These are phyloP conservation scores for Spilogale gracilis DNA, from an alignment of 2,113 vertebrate species.

Conservation along the genomic window DNA sequence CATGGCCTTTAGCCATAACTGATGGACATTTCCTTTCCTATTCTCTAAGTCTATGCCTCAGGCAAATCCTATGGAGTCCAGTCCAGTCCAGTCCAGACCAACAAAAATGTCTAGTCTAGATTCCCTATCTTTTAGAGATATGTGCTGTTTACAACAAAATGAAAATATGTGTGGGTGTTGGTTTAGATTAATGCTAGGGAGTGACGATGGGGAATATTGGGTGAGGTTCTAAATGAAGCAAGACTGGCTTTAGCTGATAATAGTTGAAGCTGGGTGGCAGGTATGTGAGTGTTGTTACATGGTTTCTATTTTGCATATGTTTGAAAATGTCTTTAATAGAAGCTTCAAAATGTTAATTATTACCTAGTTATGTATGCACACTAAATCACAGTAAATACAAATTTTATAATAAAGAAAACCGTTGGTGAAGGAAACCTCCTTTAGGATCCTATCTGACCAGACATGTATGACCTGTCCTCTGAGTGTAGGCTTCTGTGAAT, in stretches of 20 bases:
- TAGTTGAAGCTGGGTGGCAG: not conserved
- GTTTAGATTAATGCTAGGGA: not conserved
- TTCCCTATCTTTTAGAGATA: not conserved
- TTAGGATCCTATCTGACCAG: not conserved
- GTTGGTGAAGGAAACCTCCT: not conserved
- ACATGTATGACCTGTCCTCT: no score
- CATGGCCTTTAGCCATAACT: not conserved
- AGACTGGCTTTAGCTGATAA: not conserved
- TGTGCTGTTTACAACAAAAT: not conserved
- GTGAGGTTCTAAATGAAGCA: not conserved
- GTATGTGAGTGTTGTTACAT: not conserved
- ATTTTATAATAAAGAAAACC: not conserved
- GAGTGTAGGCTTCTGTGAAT: not conserved
- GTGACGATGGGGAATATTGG: not conserved
- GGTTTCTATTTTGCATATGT: not conserved
- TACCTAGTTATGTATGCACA: not conserved
- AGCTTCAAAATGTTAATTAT: not conserved
- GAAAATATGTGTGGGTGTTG: not conserved
- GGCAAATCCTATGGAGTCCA: not conserved
- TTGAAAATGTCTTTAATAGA: not conserved
- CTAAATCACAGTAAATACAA: not conserved
- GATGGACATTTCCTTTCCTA: not conserved
- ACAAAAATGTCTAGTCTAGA: not conserved
- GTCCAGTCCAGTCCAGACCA: not conserved
- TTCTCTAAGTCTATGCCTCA: not conserved